Conservation (phyloP, 2,113 vertebrate genomes). For the Thunnus thynnus region DNA sequence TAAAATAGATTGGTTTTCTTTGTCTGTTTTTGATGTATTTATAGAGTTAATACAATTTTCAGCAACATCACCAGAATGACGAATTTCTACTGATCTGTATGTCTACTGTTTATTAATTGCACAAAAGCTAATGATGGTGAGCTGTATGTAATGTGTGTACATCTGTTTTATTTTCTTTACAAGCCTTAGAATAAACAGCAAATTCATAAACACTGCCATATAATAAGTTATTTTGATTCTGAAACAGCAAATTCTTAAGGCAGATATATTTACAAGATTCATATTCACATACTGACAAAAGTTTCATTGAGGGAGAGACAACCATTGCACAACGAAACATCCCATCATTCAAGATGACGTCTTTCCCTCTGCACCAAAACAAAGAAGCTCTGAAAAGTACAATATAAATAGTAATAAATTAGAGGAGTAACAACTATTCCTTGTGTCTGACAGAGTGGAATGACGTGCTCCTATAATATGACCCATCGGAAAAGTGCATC, state of each 20-base stretch:
- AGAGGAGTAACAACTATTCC: conserved; percentile 25
- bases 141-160: neutral
- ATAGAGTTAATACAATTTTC: neutral
- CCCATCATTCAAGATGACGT: neutral
- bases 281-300: conserved; percentile 3
- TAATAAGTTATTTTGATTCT: conserved; percentile 19
- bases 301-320: neutral
- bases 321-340: neutral
- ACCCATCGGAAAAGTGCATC: conserved; percentile 30
- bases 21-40: conserved; percentile 26
- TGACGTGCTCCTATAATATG: conserved; percentile 29
- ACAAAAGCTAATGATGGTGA: neutral
- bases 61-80: neutral
- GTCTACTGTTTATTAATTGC: neutral
- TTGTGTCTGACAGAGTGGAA: conserved; percentile 51
- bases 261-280: conserved; percentile 53
- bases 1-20: conserved; percentile 25
- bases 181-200: conserved; percentile 2
- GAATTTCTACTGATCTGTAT: neutral
- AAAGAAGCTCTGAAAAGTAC: conserved; percentile 21
- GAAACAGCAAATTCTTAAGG: neutral
- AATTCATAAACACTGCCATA: conserved; percentile 1
- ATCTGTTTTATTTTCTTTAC: conserved; percentile 6
- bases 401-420: conserved; percentile 55
- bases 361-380: conserved; percentile 21